phyloP scores from a whole-genome alignment of 2,113 vertebrate genomes.

The Mus musculus region DNA sequence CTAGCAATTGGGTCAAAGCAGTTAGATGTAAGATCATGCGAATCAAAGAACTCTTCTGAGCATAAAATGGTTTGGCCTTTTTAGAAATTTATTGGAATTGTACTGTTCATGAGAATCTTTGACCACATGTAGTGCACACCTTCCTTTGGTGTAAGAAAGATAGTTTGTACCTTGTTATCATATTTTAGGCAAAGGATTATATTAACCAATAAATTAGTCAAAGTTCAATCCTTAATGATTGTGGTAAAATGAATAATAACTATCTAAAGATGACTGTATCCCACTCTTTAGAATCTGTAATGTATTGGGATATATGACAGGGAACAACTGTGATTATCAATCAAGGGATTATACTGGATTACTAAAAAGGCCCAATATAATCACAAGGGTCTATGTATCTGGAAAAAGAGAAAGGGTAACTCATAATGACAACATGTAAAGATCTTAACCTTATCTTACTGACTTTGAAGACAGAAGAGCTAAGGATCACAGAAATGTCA shows the following conservation, averaged over 20 bases:
- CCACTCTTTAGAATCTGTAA: neutral
- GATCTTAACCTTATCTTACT: neutral
- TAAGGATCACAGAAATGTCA: neutral
- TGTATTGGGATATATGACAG: neutral
- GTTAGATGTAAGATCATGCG: neutral
- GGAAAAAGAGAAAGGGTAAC: neutral
- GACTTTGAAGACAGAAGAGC: neutral
- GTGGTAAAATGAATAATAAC: neutral
- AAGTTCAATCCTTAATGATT: neutral
- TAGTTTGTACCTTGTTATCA: neutral
- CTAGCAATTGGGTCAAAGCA: neutral
- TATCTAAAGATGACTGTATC: neutral
- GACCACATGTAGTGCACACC: neutral
- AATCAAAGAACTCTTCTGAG: neutral
- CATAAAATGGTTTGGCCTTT: neutral
- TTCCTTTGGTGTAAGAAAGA: neutral
- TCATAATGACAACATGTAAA: neutral
- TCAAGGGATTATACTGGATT: neutral
- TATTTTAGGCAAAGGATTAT: neutral
- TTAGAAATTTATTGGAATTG: neutral
- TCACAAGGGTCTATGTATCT: neutral
- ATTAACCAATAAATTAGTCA: neutral
- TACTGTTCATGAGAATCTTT: neutral
- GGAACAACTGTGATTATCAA: neutral
- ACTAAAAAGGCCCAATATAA: neutral